These are phyloP conservation scores for Drosophila ambigua DNA, from an alignment of 1,140 invertebrate genomes.

Conservation along the genomic window DNA sequence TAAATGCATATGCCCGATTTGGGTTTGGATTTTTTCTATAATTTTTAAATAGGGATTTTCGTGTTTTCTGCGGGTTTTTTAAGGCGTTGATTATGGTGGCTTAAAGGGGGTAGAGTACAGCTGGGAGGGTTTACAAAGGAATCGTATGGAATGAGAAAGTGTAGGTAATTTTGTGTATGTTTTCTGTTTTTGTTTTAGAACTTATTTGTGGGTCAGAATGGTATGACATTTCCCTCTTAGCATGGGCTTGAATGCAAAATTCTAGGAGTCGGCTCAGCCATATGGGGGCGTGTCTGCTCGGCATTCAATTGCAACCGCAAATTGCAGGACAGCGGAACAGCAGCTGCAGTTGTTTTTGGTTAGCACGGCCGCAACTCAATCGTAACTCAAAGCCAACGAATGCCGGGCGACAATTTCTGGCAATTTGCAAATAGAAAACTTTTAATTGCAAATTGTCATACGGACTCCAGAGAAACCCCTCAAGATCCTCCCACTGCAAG, in stretches of 20 bases:
- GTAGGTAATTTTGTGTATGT: too few species aligned
- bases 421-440: constrained; percentile 40
- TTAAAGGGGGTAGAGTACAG: constrained; percentile 8
- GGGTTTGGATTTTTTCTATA: constrained; percentile 51
- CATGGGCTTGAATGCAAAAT: too few species aligned
- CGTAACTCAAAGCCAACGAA: too few species aligned
- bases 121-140: neutral
- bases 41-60: constrained; percentile 27
- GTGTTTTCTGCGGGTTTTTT: constrained; percentile 22
- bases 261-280: too few species aligned
- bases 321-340: too few species aligned
- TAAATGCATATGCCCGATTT: constrained; percentile 74
- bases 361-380: neutral
- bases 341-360: constrained; percentile 2
- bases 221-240: too few species aligned
- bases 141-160: too few species aligned
- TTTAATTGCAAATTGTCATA: constrained; percentile 64
- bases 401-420: constrained; percentile 1
- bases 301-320: too few species aligned
- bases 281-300: too few species aligned
- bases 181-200: too few species aligned
- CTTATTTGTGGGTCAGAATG: too few species aligned
- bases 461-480: neutral
- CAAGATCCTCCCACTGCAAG: too few species aligned
- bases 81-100: constrained; percentile 7